Percentiles rank a stretch among this genome's conserved stretches.
These are phyloP conservation scores for Esox niger DNA, from an alignment of 2,113 vertebrate genomes.

Conservation along the genomic window DNA sequence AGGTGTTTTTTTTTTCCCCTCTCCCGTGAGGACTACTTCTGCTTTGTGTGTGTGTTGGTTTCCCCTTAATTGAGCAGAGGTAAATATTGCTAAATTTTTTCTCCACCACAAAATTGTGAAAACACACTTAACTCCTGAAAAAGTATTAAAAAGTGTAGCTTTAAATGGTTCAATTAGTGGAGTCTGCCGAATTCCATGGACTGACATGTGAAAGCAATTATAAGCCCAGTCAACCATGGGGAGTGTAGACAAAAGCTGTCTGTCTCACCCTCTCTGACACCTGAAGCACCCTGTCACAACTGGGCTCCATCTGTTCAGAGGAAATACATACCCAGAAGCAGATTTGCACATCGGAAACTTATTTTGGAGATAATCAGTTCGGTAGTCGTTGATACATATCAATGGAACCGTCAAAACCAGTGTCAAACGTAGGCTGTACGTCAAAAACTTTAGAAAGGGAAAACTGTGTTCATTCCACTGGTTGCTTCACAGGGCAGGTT, in stretches of 20 bases:
- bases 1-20: conserved; percentile 20
- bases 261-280: neutral
- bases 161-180: conserved; percentile 31
- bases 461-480: conserved; percentile 32
- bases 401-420: neutral
- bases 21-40: conserved; percentile 17
- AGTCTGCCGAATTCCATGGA: conserved; percentile 30
- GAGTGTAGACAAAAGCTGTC: neutral
- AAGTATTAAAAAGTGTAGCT: conserved; percentile 18
- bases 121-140: conserved; percentile 39
- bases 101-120: conserved; percentile 33
- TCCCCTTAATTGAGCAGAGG: conserved; percentile 24
- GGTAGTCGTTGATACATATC: neutral
- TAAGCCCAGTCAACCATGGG: conserved; percentile 14
- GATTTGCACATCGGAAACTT: neutral
- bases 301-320: neutral
- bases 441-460: neutral
- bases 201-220: conserved; percentile 39
- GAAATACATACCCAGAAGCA: neutral
- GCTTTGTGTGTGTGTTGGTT: conserved; percentile 13
- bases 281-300: neutral
- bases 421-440: neutral
- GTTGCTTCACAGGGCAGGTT: conserved; percentile 40
- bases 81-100: conserved; percentile 39
- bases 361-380: neutral